Conservation (phyloP, 30 jellyfish, hydroid and myxozoan genomes). For the Nemopilema nomurai region DNA sequence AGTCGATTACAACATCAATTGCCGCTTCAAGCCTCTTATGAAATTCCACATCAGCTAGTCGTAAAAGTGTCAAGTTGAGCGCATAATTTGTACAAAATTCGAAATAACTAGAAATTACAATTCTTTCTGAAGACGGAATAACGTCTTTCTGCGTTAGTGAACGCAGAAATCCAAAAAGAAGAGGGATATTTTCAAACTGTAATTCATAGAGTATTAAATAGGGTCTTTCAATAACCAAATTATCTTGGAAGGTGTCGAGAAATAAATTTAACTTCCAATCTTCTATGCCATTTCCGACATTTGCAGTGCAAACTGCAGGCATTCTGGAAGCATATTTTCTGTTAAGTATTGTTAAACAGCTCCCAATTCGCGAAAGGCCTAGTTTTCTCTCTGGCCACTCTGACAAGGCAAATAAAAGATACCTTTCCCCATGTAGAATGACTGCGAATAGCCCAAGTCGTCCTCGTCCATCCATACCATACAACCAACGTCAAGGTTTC, state of each 20-base stretch:
- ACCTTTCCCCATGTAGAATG: not conserved
- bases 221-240: not conserved
- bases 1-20: conserved; percentile 36
- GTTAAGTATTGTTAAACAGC: not conserved
- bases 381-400: not conserved
- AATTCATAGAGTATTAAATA: not conserved
- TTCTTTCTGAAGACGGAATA: not conserved
- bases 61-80: not conserved
- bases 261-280: not conserved
- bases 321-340: not conserved
- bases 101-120: not conserved
- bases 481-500: not conserved
- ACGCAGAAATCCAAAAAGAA: not conserved
- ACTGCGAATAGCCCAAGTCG: not conserved
- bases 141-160: conserved; percentile 3
- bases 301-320: not conserved
- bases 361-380: not conserved
- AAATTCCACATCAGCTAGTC: not conserved
- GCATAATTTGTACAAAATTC: not conserved
- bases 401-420: not conserved
- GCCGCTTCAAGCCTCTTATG: conserved; percentile 16
- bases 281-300: not conserved
- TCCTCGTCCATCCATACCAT: not conserved
- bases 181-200: not conserved
- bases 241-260: not conserved